These are phyloP conservation scores for Holacanthella duospinosa DNA, from an alignment of 2,888 invertebrate genomes.

Conservation along the genomic window DNA sequence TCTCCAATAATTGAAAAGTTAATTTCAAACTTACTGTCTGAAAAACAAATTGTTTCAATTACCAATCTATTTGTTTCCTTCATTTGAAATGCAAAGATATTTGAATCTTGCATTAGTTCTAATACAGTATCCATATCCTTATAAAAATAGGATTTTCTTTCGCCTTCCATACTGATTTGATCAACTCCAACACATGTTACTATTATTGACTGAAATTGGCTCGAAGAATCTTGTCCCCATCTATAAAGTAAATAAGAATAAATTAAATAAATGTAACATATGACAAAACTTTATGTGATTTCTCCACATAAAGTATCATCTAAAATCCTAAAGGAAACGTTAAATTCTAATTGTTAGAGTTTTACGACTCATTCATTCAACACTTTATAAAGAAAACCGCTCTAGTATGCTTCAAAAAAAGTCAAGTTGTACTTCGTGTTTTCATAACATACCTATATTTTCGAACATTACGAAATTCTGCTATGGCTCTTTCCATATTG, in stretches of 20 bases:
- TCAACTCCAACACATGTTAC: conserved; percentile 33
- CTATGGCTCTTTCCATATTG: conserved; percentile 33
- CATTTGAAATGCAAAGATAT: conserved; percentile 34
- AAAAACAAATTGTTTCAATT: conserved; percentile 1
- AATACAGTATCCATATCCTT: conserved; percentile 34
- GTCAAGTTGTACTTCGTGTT: no score
- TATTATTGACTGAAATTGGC: conserved; percentile 25
- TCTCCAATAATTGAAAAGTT: background rate
- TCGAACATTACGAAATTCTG: conserved; percentile 30
- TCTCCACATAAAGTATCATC: no score
- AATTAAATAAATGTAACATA: background rate
- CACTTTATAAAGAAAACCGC: background rate
- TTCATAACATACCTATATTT: conserved; percentile 36
- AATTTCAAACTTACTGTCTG: background rate
- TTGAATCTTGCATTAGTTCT: conserved; percentile 26
- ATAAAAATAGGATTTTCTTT: conserved; percentile 33
- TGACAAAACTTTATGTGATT: background rate
- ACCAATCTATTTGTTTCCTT: conserved; percentile 33
- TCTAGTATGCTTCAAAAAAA: no score
- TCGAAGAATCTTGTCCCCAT: conserved; percentile 35
- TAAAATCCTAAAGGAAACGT: no score
- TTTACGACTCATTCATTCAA: no score
- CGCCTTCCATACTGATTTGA: conserved; percentile 35
- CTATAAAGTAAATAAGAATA: conserved; percentile 12
- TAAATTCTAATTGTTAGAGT: no score